phyloP scores from a whole-genome alignment of 2,113 vertebrate species.

The Silurus meridionalis region DNA sequence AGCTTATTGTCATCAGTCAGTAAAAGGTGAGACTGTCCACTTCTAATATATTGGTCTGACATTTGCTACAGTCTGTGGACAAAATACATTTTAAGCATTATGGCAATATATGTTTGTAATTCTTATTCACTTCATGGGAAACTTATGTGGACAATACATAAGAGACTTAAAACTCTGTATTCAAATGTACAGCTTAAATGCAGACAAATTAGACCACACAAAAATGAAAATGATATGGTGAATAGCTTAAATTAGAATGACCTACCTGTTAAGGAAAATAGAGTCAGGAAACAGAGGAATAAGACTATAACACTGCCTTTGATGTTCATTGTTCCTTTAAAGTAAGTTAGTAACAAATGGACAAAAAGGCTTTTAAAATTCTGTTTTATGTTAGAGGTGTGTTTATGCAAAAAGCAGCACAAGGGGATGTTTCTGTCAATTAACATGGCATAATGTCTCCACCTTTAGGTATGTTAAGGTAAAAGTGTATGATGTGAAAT shows the following conservation, averaged over 20 bases:
- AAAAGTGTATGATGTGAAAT: too few relatives aligned
- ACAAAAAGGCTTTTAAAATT: conserved; percentile 5
- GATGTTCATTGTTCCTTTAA: conserved; percentile 30
- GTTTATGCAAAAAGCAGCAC: not conserved
- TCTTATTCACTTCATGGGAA: too few relatives aligned
- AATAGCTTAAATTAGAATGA: not conserved
- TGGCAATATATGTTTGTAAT: too few relatives aligned
- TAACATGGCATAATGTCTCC: too few relatives aligned
- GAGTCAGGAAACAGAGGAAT: conserved; percentile 3
- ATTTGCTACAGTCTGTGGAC: not conserved
- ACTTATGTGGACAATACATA: not conserved
- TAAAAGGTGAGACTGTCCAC: not conserved
- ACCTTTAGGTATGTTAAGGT: too few relatives aligned
- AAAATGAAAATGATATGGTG: not conserved
- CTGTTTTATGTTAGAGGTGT: conserved; percentile 18
- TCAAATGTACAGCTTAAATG: not conserved
- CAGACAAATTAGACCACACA: not conserved
- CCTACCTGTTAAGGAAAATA: conserved; percentile 5
- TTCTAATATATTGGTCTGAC: not conserved
- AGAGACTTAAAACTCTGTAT: not conserved
- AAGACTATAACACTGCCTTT: not conserved
- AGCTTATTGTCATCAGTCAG: not conserved
- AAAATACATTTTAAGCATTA: not conserved
- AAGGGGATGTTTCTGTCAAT: too few relatives aligned
- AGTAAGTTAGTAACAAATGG: not conserved